Conservation (phyloP, 2,888 invertebrate species). For the Priocnemis perturbator region DNA sequence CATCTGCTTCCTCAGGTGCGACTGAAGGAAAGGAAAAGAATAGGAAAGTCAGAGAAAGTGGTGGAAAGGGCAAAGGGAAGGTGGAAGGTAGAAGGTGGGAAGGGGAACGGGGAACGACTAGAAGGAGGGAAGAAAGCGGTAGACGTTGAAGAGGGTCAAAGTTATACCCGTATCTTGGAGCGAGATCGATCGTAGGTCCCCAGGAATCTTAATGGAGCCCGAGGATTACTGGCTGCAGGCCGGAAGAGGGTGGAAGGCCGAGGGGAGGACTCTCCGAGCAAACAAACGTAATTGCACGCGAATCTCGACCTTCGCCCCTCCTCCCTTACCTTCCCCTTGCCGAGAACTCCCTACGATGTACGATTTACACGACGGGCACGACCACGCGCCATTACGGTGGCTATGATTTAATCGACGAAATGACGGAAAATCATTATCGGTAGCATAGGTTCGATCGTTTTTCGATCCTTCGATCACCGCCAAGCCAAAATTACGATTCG, state of each 20-base stretch:
- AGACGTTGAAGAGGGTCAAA: constrained; percentile 51
- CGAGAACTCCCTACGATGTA: neutral
- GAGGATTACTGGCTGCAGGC: constrained; percentile 53
- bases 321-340: constrained; percentile 14
- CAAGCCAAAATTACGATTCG: too few species aligned
- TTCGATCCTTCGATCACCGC: constrained; percentile 48
- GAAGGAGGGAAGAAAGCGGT: constrained; percentile 30
- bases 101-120: constrained; percentile 29
- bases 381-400: constrained; percentile 41
- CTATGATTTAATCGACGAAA: constrained; percentile 63
- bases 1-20: constrained; percentile 7
- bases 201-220: constrained; percentile 65
- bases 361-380: constrained; percentile 30
- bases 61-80: constrained; percentile 7
- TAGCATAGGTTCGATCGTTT: constrained; percentile 56
- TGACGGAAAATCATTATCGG: constrained; percentile 62
- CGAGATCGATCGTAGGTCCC: constrained; percentile 52
- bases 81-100: constrained; percentile 24
- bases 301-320: constrained; percentile 22
- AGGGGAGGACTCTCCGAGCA: constrained; percentile 42
- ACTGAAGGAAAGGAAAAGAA: constrained; percentile 9
- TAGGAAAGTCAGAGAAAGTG: constrained; percentile 12
- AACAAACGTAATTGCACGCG: constrained; percentile 65
- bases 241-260: constrained; percentile 14
- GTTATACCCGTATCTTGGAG: constrained; percentile 54